Evolutionary conservation across 1,140 invertebrate genomes (phyloP).

Genomic region (Tigriopus japonicus): DNA sequence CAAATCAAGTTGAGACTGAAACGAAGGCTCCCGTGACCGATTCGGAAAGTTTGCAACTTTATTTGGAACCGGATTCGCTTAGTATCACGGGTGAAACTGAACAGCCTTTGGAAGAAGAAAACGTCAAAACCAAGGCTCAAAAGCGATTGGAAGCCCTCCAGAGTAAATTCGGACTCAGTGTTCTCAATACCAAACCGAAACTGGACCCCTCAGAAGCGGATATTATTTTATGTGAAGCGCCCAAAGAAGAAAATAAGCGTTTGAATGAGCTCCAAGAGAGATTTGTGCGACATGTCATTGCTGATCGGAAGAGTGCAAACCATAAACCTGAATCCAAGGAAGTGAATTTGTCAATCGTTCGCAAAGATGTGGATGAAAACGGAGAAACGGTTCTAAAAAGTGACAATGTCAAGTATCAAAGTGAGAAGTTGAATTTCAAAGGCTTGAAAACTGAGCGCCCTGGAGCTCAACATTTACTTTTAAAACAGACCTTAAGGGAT

Average conservation of each 20-base stretch:
- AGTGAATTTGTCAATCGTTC: not conserved
- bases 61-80: not conserved
- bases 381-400: not conserved
- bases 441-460: not conserved
- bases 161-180: not conserved
- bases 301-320: not conserved
- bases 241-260: not conserved
- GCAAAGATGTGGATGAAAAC: not conserved
- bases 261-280: not conserved
- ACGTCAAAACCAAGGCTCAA: not conserved
- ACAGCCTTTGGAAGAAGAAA: not conserved
- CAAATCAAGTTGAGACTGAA: too few species aligned
- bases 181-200: not conserved
- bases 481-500: conserved; percentile 19
- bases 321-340: not conserved
- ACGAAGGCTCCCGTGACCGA: too few species aligned
- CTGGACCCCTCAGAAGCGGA: not conserved
- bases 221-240: not conserved
- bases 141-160: not conserved
- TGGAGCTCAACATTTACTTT: not conserved
- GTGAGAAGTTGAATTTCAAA: not conserved
- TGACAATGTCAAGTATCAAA: not conserved
- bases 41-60: not conserved
- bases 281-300: not conserved
- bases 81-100: not conserved